Evolutionary conservation across 1,140 invertebrate genomes (phyloP).

Genomic region (Manduca sexta): DNA sequence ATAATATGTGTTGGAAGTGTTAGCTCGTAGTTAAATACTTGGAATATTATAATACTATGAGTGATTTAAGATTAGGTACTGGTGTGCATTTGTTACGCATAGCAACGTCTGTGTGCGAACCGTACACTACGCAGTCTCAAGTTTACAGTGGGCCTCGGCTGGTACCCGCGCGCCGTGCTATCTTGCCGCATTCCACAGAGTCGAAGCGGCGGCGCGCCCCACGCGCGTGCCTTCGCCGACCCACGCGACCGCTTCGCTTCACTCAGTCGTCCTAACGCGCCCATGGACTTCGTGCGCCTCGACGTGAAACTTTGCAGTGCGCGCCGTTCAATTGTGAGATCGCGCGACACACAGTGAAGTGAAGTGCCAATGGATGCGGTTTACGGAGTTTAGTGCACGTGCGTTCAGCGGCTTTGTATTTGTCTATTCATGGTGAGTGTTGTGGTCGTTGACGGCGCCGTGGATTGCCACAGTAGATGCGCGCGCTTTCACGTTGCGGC

Average conservation of each 20-base stretch:
- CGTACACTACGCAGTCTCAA: constrained; percentile 26
- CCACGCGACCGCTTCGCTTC: constrained; percentile 57
- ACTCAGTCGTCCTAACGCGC: constrained; percentile 54
- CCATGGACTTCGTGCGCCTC: constrained; percentile 42
- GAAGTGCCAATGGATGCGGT: constrained; percentile 66
- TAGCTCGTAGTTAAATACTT: too few relatives aligned
- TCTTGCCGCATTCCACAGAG: constrained; percentile 65
- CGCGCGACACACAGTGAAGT: constrained; percentile 50
- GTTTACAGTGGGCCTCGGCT: constrained; percentile 44
- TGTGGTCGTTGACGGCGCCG: constrained; percentile 24
- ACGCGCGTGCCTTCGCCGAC: constrained; percentile 65
- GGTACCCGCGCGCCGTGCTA: constrained; percentile 51
- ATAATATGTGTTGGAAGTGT: too few relatives aligned
- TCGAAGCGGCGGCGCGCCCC: constrained; percentile 58
- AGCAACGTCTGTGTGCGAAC: constrained; percentile 29
- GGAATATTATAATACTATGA: too few relatives aligned
- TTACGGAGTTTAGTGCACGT: constrained; percentile 49
- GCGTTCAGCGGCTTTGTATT: constrained; percentile 49
- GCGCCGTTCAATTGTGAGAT: constrained; percentile 32
- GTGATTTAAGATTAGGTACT: constrained; percentile 29
- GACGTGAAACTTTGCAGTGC: constrained; percentile 23
- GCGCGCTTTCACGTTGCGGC: constrained; percentile 70
- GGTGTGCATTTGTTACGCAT: constrained; percentile 27
- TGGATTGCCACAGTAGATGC: constrained; percentile 43
- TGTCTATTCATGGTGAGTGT: constrained; percentile 67